These are phyloP conservation scores for Ivindomyrus marchei DNA, from an alignment of 2,113 vertebrate genomes.

Conservation along the genomic window DNA sequence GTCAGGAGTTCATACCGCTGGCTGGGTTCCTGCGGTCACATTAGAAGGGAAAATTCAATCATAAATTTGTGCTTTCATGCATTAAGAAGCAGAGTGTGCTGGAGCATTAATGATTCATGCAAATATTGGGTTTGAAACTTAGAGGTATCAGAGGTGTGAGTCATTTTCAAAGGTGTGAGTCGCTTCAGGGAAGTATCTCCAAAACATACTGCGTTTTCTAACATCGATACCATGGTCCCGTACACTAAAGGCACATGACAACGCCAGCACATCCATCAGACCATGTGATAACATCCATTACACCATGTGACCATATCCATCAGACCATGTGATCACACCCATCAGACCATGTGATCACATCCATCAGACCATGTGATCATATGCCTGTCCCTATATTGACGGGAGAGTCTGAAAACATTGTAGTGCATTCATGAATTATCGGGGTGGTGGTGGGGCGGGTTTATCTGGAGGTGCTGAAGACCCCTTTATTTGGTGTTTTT, in stretches of 20 bases:
- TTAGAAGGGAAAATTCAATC: constrained; percentile 48
- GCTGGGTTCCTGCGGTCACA: constrained; percentile 22
- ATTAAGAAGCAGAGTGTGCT: constrained; percentile 36
- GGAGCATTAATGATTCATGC: constrained; percentile 58
- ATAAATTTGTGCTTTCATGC: constrained; percentile 32
- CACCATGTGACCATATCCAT: background rate
- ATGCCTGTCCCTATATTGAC: background rate
- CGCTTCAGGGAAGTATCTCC: constrained; percentile 40
- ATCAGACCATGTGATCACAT: background rate
- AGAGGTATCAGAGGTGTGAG: constrained; percentile 30
- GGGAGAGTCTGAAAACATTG: background rate
- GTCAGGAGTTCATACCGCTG: constrained; percentile 25
- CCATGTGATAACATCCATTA: background rate
- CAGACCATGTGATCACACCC: background rate
- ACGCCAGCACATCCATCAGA: background rate
- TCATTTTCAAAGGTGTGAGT: constrained; percentile 25
- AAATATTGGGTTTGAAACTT: constrained; percentile 40
- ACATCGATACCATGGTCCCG: background rate
- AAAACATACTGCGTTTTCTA: background rate
- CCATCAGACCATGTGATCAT: background rate
- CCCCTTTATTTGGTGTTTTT: background rate
- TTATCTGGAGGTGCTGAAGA: background rate
- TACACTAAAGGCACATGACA: background rate
- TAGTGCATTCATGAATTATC: background rate
- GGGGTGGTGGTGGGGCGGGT: background rate